A percentile compares a stretch with the other conserved stretches of the same genome.
phyloP scores from a whole-genome alignment of 2,113 vertebrate genomes.

The Elephantulus edwardii region DNA sequence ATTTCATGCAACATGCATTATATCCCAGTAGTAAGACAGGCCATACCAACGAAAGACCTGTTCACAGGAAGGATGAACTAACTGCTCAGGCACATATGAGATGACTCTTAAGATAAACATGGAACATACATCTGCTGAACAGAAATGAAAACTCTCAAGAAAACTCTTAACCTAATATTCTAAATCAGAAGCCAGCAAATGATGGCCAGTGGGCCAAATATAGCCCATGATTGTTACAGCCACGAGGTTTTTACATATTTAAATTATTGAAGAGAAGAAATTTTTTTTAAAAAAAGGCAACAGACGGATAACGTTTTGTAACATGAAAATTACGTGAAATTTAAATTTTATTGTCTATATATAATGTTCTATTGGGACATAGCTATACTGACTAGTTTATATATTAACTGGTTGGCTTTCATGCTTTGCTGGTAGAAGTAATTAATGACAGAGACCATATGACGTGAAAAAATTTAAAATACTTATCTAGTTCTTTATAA shows the following conservation, averaged over 20 bases:
- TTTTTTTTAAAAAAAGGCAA: background rate
- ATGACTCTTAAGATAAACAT: background rate
- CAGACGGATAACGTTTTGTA: constrained; percentile 14
- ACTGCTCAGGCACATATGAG: background rate
- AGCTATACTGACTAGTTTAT: background rate
- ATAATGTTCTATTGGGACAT: constrained; percentile 11
- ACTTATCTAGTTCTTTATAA: background rate
- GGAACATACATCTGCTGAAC: background rate
- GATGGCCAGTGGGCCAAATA: background rate
- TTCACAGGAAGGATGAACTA: background rate
- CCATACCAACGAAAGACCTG: background rate
- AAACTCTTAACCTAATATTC: background rate
- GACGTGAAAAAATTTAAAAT: background rate
- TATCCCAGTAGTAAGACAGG: background rate
- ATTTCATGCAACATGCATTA: background rate
- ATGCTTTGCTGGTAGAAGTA: background rate
- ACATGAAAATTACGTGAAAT: background rate
- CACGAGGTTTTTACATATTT: background rate
- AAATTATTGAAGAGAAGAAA: background rate
- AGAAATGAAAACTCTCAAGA: background rate
- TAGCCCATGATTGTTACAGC: background rate
- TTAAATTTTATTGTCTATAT: constrained; percentile 1
- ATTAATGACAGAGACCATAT: background rate
- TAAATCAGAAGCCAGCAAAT: background rate
- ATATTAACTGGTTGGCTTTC: background rate